These are phyloP conservation scores for Endomychus coccineus DNA, from an alignment of 2,888 invertebrate genomes.

Conservation along the genomic window DNA sequence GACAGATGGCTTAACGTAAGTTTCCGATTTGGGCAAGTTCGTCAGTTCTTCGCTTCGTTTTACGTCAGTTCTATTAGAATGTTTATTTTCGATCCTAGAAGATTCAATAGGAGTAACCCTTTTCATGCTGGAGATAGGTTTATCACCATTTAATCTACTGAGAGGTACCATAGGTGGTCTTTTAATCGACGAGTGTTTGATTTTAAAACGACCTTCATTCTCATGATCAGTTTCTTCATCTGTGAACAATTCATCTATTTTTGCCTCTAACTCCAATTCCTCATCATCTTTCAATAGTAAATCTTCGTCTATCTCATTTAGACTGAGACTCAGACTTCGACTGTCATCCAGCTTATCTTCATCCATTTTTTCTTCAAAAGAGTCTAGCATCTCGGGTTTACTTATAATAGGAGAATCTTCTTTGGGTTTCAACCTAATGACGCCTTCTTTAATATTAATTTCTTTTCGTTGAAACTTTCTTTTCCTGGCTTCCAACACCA, in stretches of 20 bases:
- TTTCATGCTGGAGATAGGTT: constrained; percentile 15
- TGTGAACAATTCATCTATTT: constrained; percentile 6
- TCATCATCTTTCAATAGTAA: neutral
- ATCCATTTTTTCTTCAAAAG: constrained; percentile 13
- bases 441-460: constrained; percentile 44
- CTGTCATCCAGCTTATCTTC: neutral
- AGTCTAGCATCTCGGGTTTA: constrained; percentile 16
- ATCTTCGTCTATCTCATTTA: constrained; percentile 8
- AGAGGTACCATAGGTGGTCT: constrained; percentile 37
- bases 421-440: constrained; percentile 44
- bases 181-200: constrained; percentile 25
- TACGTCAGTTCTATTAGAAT: constrained; percentile 14
- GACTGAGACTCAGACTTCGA: constrained; percentile 2
- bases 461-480: constrained; percentile 48
- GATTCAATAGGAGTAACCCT: too few relatives aligned
- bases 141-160: constrained; percentile 34
- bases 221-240: constrained; percentile 10
- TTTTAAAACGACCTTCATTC: constrained; percentile 9
- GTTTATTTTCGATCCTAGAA: neutral
- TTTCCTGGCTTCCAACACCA: constrained; percentile 47
- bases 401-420: constrained; percentile 13
- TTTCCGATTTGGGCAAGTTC: constrained; percentile 8
- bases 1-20: constrained; percentile 12
- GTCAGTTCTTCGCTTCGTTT: constrained; percentile 14
- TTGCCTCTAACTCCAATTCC: constrained; percentile 3